These are phyloP conservation scores for Perdix hodgsoniae DNA, from an alignment of 2,797 vertebrate species.

Conservation along the genomic window DNA sequence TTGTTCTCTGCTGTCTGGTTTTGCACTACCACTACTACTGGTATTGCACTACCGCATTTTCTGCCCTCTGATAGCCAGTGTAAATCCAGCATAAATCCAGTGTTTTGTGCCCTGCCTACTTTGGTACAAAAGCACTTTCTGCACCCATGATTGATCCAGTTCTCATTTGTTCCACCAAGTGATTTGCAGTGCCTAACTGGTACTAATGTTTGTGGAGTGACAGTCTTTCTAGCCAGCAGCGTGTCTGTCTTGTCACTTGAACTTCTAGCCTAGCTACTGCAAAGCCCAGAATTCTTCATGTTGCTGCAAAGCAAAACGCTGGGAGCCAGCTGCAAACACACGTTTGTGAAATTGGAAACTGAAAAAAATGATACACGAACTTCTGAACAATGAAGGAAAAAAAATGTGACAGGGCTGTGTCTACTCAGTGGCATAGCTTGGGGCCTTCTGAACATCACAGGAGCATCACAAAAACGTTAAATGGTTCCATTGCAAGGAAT, in stretches of 20 bases:
- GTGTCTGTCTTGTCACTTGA: background rate
- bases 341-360: background rate
- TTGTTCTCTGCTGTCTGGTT: background rate
- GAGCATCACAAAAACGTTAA: background rate
- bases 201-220: background rate
- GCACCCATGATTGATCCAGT: background rate
- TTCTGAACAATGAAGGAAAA: slow-evolving; percentile 48
- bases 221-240: background rate
- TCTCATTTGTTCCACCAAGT: background rate
- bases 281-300: background rate
- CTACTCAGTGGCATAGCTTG: background rate
- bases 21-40: background rate
- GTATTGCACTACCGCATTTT: background rate
- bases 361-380: slow-evolving; percentile 1
- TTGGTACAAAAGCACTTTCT: background rate
- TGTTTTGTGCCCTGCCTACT: background rate
- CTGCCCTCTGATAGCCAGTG: background rate
- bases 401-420: background rate
- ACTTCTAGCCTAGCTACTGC: background rate
- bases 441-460: slow-evolving; percentile 31
- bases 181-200: background rate
- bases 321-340: slow-evolving; percentile 1
- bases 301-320: background rate
- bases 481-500: slow-evolving; percentile 4
- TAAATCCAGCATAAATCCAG: background rate